A percentile compares a stretch with the other conserved stretches of the same genome.
phyloP scores from a whole-genome alignment of 2,113 vertebrate species.

The Hippolais icterina region DNA sequence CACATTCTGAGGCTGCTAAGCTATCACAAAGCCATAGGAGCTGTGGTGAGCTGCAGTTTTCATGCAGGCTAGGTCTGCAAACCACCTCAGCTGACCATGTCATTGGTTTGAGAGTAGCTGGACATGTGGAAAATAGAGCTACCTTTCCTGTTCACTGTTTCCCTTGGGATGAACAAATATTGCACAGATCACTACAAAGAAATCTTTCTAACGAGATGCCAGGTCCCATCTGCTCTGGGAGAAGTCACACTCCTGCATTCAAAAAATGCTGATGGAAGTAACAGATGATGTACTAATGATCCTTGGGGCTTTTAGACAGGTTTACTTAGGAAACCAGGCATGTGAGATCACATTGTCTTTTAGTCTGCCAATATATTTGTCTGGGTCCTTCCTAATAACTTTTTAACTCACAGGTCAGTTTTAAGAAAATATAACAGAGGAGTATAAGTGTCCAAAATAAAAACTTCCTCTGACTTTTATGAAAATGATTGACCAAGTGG shows the following conservation, averaged over 20 bases:
- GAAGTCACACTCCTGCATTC: conserved; percentile 19
- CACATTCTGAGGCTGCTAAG: not conserved
- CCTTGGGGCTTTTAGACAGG: conserved; percentile 5
- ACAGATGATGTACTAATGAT: conserved; percentile 34
- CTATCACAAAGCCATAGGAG: not conserved
- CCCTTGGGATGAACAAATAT: not conserved
- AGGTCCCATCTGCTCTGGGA: conserved; percentile 17
- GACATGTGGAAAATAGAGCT: not conserved
- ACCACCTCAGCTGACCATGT: not conserved
- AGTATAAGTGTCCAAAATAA: not conserved
- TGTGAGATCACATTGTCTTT: conserved; percentile 29
- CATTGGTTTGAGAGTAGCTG: not conserved
- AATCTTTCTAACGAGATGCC: conserved; percentile 18
- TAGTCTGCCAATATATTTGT: not conserved
- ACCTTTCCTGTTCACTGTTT: not conserved
- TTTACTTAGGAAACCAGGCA: conserved; percentile 49
- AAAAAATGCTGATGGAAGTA: conserved; percentile 42
- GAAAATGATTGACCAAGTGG: not conserved
- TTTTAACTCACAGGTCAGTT: conserved; percentile 11
- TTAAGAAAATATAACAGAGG: not conserved
- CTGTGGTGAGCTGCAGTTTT: not conserved
- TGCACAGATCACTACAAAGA: conserved; percentile 2
- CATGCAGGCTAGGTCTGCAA: not conserved
- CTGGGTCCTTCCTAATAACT: not conserved
- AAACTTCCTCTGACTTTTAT: not conserved